Percentiles rank a stretch among this genome's conserved stretches.
These are phyloP conservation scores for Caenorhabditis remanei DNA, from an alignment of 1,140 invertebrate genomes.

Conservation along the genomic window DNA sequence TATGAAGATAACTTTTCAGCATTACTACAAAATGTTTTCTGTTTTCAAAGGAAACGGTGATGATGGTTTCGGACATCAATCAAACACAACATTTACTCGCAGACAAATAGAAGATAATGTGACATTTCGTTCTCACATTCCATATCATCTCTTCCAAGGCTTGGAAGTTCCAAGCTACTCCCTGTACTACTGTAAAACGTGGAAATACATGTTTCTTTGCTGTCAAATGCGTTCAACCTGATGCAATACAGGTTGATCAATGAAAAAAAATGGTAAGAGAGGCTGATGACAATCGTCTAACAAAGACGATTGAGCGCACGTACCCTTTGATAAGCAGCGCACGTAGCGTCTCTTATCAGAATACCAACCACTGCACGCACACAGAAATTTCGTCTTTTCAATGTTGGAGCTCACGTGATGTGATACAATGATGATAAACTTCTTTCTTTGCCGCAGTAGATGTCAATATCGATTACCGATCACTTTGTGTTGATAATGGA, in stretches of 20 bases:
- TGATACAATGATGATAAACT: background rate
- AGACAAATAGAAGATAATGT: too few relatives aligned
- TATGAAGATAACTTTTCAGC: too few relatives aligned
- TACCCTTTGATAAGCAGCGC: constrained; percentile 17
- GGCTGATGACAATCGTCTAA: background rate
- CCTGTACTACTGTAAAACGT: too few relatives aligned
- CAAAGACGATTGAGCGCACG: background rate
- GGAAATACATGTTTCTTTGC: too few relatives aligned
- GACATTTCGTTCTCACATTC: too few relatives aligned
- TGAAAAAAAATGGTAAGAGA: background rate
- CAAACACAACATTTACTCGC: too few relatives aligned
- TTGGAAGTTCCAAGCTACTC: too few relatives aligned
- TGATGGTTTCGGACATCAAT: too few relatives aligned
- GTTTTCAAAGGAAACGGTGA: too few relatives aligned
- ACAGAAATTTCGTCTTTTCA: background rate
- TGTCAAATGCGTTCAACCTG: too few relatives aligned
- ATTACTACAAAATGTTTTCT: too few relatives aligned
- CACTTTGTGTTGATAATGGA: background rate
- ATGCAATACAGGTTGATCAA: background rate
- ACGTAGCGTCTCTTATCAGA: constrained; percentile 41
- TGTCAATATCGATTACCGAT: constrained; percentile 12
- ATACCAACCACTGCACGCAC: background rate
- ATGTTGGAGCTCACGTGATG: constrained; percentile 27
- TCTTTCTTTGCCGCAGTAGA: background rate
- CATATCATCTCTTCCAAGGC: too few relatives aligned